Evolutionary conservation across 2,797 vertebrate species (phyloP).

Genomic region (Nannoperca australis): DNA sequence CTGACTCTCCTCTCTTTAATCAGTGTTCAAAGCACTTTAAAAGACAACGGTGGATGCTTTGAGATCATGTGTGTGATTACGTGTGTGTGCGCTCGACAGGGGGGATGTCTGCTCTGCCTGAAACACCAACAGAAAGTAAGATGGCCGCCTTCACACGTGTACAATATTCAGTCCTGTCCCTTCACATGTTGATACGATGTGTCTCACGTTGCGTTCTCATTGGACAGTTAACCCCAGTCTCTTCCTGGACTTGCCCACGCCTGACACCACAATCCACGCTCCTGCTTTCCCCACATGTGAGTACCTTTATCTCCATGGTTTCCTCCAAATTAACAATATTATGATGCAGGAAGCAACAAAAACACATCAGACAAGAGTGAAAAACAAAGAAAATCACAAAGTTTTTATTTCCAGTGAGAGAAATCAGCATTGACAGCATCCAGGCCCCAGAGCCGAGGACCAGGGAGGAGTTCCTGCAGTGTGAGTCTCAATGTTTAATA

Average conservation of each 20-base stretch:
- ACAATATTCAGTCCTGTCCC: background rate
- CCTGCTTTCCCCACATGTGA: slow-evolving; percentile 78
- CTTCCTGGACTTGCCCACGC: slow-evolving; percentile 80
- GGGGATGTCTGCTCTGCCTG: slow-evolving; percentile 64
- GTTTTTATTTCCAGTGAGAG: slow-evolving; percentile 75
- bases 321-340: background rate
- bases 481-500: slow-evolving; percentile 72
- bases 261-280: slow-evolving; percentile 35
- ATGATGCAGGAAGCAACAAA: background rate
- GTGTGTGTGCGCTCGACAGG: slow-evolving; percentile 55
- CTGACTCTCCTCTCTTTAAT: background rate
- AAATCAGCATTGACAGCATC: slow-evolving; percentile 83
- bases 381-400: background rate
- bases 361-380: background rate
- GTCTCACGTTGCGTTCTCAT: slow-evolving; percentile 12
- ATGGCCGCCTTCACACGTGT: background rate
- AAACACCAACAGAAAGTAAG: slow-evolving; percentile 75
- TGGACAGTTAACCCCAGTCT: slow-evolving; percentile 81
- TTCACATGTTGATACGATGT: background rate
- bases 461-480: slow-evolving; percentile 86
- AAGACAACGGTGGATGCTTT: too few relatives aligned
- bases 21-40: background rate
- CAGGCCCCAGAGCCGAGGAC: slow-evolving; percentile 83
- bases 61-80: background rate
- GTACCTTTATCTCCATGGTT: background rate